Conservation (phyloP, 2,888 invertebrate genomes). For the Trisateles emortualis region DNA sequence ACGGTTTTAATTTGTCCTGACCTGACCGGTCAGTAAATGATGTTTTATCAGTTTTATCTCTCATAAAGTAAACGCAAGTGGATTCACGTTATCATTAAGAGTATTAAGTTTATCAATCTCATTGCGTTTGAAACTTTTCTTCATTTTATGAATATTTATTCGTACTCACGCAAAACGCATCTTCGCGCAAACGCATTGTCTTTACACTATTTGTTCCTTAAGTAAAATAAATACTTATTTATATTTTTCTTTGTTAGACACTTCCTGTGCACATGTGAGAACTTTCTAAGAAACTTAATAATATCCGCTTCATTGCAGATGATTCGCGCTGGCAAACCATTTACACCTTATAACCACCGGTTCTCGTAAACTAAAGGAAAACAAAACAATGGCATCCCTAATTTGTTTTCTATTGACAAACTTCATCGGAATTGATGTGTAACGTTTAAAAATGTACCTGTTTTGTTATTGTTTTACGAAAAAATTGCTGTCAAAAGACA, state of each 20-base stretch:
- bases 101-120: too few relatives aligned
- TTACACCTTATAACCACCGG: conserved; percentile 28
- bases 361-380: conserved; percentile 36
- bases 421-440: conserved; percentile 1
- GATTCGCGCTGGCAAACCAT: conserved; percentile 34
- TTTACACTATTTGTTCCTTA: not conserved
- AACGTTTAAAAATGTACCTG: not conserved
- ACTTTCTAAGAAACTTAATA: conserved; percentile 32
- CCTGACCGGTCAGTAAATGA: too few relatives aligned
- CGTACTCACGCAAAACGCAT: not conserved
- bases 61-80: too few relatives aligned
- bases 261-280: conserved; percentile 32
- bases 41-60: too few relatives aligned
- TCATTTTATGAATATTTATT: too few relatives aligned
- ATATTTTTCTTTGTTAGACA: conserved; percentile 11
- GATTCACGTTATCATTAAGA: too few relatives aligned
- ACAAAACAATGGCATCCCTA: conserved; percentile 24
- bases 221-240: conserved; percentile 2
- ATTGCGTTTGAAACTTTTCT: too few relatives aligned
- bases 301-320: conserved; percentile 45
- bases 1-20: too few relatives aligned
- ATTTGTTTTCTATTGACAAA: conserved; percentile 32
- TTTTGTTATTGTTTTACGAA: not conserved
- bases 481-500: too few relatives aligned
- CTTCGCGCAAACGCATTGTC: not conserved